These are phyloP conservation scores for Lophotriccus pileatus DNA, from an alignment of 2,797 vertebrate genomes.

Conservation along the genomic window DNA sequence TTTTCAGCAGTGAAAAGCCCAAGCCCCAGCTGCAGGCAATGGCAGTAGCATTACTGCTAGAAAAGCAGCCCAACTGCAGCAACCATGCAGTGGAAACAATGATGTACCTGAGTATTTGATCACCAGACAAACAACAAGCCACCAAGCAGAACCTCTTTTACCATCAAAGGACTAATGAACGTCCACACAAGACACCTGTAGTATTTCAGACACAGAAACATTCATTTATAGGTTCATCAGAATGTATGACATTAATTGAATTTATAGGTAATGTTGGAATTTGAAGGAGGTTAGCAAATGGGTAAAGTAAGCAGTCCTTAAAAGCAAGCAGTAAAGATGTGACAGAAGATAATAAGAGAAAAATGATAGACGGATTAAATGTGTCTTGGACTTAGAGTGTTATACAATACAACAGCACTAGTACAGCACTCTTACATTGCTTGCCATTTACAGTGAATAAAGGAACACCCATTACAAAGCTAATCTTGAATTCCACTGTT, in stretches of 20 bases:
- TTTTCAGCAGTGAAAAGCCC: background rate
- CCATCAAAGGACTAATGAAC: background rate
- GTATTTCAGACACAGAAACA: background rate
- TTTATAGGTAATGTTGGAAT: background rate
- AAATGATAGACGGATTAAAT: background rate
- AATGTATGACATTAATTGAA: background rate
- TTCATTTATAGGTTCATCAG: background rate
- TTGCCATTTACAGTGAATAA: background rate
- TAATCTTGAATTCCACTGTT: background rate
- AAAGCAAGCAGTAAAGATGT: background rate
- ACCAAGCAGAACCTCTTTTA: background rate
- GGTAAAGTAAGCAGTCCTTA: background rate
- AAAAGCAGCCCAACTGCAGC: background rate
- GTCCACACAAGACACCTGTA: background rate
- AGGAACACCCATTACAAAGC: background rate
- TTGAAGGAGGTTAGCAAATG: background rate
- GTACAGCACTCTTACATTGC: background rate
- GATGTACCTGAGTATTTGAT: background rate
- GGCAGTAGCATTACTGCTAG: background rate
- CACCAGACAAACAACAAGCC: background rate
- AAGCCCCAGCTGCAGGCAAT: background rate
- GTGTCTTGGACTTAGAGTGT: background rate
- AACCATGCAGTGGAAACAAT: background rate
- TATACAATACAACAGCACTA: background rate
- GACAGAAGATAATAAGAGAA: background rate